phyloP scores from a whole-genome alignment of 2,797 vertebrate species.

The Acanthurus leucopareius region DNA sequence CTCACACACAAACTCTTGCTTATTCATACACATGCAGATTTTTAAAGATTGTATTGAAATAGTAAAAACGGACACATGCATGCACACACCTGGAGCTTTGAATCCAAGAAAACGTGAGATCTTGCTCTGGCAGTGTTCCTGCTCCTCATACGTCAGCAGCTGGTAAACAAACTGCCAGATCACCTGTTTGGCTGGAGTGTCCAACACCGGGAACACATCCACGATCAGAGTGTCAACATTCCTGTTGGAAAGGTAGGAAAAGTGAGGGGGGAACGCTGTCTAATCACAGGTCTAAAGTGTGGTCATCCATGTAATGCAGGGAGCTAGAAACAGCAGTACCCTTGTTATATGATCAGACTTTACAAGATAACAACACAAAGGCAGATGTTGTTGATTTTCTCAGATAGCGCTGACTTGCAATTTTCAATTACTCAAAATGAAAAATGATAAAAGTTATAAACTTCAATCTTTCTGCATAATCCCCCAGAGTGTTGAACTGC shows the following conservation, averaged over 20 bases:
- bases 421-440: no score
- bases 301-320: neutral
- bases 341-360: no score
- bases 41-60: neutral
- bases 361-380: no score
- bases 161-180: conserved; percentile 99
- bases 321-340: neutral
- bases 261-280: conserved; percentile 36
- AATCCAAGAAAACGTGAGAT: conserved; percentile 96
- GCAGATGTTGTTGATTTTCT: no score
- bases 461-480: no score
- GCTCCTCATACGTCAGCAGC: conserved; percentile 96
- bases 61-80: neutral
- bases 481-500: no score
- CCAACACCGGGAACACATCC: conserved; percentile 95
- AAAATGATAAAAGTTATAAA: no score
- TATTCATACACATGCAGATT: neutral
- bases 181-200: conserved; percentile 97
- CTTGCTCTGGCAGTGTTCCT: conserved; percentile 97
- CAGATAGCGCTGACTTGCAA: no score
- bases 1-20: neutral
- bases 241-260: conserved; percentile 82
- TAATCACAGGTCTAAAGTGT: neutral
- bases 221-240: conserved; percentile 98
- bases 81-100: conserved; percentile 83